A percentile compares a stretch with the other conserved stretches of the same genome.
Conservation (phyloP, 2,888 invertebrate species). For the Enchytraeus crypticus region DNA sequence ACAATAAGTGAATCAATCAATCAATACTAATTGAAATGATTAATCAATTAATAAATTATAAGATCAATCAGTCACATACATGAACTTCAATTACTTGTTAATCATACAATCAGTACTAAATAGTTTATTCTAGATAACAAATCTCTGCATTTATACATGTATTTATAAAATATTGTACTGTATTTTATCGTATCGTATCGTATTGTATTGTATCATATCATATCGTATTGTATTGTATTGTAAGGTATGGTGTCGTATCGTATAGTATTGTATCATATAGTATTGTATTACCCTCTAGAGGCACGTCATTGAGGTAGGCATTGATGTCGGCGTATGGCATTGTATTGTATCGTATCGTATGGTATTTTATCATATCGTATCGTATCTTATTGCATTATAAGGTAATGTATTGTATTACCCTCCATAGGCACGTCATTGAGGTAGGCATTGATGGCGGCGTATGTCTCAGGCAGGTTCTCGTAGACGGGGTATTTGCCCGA, state of each 20-base stretch:
- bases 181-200: no score
- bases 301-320: conserved; percentile 22
- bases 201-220: no score
- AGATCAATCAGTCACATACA: not conserved
- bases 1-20: not conserved
- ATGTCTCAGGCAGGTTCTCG: conserved; percentile 29
- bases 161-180: no score
- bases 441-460: conserved; percentile 28
- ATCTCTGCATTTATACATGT: no score
- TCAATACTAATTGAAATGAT: not conserved
- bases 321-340: conserved; percentile 28
- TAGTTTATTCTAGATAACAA: not conserved
- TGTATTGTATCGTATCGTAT: not conserved
- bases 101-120: not conserved
- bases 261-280: no score
- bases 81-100: not conserved
- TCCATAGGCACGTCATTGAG: conserved; percentile 24
- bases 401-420: conserved; percentile 9
- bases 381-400: no score
- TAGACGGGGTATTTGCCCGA: conserved; percentile 27
- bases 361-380: no score
- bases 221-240: not conserved
- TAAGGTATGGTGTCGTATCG: no score
- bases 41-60: not conserved
- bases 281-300: conserved; percentile 27